These are phyloP conservation scores for Mellilla xanthometata DNA, from an alignment of 2,888 invertebrate species.

Conservation along the genomic window DNA sequence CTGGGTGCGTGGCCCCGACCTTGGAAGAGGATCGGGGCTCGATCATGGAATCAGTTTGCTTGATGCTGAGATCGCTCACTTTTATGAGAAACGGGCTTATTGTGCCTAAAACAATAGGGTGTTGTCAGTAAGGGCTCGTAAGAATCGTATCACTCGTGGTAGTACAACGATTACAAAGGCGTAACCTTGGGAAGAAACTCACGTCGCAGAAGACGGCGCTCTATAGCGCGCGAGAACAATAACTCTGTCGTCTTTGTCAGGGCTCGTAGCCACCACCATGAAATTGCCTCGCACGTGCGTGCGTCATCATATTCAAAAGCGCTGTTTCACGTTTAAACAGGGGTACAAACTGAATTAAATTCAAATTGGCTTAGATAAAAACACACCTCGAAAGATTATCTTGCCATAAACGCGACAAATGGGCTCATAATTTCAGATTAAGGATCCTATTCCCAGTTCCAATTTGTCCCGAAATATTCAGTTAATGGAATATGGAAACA, in stretches of 20 bases:
- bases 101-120: slow-evolving; percentile 53
- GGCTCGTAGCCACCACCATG: slow-evolving; percentile 42
- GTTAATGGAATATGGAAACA: slow-evolving; percentile 31
- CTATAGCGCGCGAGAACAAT: slow-evolving; percentile 54
- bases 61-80: slow-evolving; percentile 44
- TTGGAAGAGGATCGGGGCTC: slow-evolving; percentile 47
- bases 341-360: slow-evolving; percentile 14
- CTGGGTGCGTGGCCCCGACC: slow-evolving; percentile 39
- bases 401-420: slow-evolving; percentile 25
- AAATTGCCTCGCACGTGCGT: slow-evolving; percentile 57
- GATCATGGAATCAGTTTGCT: slow-evolving; percentile 34
- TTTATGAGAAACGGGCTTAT: slow-evolving; percentile 46
- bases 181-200: slow-evolving; percentile 54
- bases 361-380: slow-evolving; percentile 22
- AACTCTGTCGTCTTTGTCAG: slow-evolving; percentile 53
- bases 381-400: slow-evolving; percentile 26
- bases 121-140: slow-evolving; percentile 43
- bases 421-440: slow-evolving; percentile 29
- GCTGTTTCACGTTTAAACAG: slow-evolving; percentile 21
- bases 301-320: slow-evolving; percentile 29
- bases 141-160: slow-evolving; percentile 32
- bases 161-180: slow-evolving; percentile 34
- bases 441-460: slow-evolving; percentile 28
- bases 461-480: slow-evolving; percentile 34
- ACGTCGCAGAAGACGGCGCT: slow-evolving; percentile 48